Evolutionary conservation across 2,113 vertebrate species (phyloP).

Genomic region (Hiodon alosoides): DNA sequence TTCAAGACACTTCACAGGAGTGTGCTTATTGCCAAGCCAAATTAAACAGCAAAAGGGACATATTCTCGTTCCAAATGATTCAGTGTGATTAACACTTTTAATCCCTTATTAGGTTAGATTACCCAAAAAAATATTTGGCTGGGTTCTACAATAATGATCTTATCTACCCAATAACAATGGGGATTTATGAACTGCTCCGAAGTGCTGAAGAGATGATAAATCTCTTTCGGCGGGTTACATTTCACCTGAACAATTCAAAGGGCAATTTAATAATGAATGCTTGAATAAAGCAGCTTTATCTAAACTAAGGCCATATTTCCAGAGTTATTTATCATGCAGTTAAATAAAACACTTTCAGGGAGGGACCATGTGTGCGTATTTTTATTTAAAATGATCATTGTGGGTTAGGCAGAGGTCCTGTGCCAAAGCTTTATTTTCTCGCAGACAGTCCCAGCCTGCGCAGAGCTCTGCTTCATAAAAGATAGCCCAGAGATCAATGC

Average conservation of each 20-base stretch:
- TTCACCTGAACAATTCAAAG: not conserved
- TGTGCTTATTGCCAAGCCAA: conserved; percentile 61
- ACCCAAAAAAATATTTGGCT: conserved; percentile 37
- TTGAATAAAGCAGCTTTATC: not conserved
- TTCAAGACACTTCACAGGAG: conserved; percentile 56
- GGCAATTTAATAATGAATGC: not conserved
- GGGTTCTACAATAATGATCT: conserved; percentile 33
- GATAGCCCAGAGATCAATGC: conserved; percentile 28
- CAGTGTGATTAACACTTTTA: conserved; percentile 56
- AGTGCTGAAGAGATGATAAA: not conserved
- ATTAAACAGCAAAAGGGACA: conserved; percentile 62
- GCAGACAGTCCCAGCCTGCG: conserved; percentile 3
- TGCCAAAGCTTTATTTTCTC: not conserved
- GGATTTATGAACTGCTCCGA: not conserved
- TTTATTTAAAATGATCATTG: not conserved
- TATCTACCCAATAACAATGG: conserved; percentile 22
- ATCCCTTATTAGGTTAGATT: conserved; percentile 57
- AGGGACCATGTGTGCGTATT: not conserved
- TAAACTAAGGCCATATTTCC: not conserved
- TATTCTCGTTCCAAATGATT: conserved; percentile 62
- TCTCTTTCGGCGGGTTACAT: no score
- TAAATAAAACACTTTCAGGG: conserved; percentile 2
- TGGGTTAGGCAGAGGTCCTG: no score
- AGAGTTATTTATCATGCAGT: not conserved
- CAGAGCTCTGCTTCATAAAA: conserved; percentile 10